phyloP scores from a whole-genome alignment of 2,797 vertebrate genomes.

The Myiotriccus ornatus region DNA sequence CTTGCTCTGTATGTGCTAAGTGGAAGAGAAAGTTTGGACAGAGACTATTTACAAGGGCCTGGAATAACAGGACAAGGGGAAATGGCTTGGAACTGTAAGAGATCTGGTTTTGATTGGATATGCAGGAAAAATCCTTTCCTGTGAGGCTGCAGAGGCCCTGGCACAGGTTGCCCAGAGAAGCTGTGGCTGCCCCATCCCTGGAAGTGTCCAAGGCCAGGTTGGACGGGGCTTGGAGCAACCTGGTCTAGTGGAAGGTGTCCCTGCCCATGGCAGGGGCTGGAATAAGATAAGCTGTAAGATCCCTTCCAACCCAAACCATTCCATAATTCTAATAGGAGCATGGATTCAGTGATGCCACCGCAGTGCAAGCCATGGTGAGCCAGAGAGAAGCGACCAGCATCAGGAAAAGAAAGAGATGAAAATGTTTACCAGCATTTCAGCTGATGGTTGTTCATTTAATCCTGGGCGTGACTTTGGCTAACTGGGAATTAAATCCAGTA shows the following conservation, averaged over 20 bases:
- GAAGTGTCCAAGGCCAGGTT: accelerated
- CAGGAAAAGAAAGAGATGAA: neutral
- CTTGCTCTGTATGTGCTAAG: accelerated
- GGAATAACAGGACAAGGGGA: neutral
- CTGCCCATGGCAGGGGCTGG: neutral
- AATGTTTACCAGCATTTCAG: neutral
- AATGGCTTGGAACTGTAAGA: neutral
- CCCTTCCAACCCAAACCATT: neutral
- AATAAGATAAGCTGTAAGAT: too few species aligned
- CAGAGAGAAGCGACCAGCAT: neutral
- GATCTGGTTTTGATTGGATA: neutral
- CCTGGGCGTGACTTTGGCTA: neutral
- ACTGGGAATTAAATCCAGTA: neutral
- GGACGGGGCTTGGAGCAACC: accelerated
- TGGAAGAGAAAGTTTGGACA: neutral
- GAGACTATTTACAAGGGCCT: neutral
- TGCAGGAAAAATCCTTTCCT: neutral
- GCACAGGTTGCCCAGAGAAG: neutral
- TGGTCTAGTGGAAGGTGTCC: accelerated
- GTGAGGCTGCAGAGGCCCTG: accelerated
- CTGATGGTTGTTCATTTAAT: neutral
- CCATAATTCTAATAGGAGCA: neutral
- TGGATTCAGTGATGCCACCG: neutral
- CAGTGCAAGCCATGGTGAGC: accelerated
- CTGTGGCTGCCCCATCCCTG: neutral